phyloP scores from a whole-genome alignment of 2,797 vertebrate species.

The Molossus alvarezi region DNA sequence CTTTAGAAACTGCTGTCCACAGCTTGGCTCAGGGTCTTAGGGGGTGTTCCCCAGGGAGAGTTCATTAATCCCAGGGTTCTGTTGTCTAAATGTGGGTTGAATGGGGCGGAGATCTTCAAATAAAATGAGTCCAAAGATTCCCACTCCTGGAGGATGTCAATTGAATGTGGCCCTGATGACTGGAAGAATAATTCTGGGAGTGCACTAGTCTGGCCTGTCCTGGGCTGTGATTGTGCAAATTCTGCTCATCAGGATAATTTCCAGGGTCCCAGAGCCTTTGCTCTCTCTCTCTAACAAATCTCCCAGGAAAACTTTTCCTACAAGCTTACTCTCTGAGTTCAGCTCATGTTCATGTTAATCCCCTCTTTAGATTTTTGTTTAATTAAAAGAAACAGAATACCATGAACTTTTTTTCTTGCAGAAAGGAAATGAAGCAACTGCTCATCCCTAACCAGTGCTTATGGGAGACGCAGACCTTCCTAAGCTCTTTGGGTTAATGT shows the following conservation, averaged over 20 bases:
- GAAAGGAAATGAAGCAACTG: not conserved
- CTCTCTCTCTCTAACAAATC: not conserved
- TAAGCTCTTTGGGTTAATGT: not conserved
- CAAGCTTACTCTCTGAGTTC: not conserved
- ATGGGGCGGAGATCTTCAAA: not conserved
- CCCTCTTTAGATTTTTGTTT: slow-evolving; percentile 31
- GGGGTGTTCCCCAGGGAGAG: not conserved
- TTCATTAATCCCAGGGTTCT: not conserved
- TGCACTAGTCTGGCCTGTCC: not conserved
- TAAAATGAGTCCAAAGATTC: not conserved
- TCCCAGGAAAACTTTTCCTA: not conserved
- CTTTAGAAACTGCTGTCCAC: slow-evolving; percentile 36
- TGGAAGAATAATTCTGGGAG: not conserved
- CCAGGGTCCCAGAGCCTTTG: not conserved
- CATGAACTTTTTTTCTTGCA: not conserved
- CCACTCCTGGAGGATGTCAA: not conserved
- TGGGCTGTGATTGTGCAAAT: not conserved
- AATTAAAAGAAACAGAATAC: slow-evolving; percentile 43
- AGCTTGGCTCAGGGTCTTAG: not conserved
- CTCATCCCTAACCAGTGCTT: not conserved
- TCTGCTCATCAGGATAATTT: slow-evolving; percentile 23
- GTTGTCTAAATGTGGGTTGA: not conserved
- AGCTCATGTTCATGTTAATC: not conserved
- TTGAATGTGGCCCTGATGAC: not conserved
- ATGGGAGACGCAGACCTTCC: not conserved